phyloP scores from a whole-genome alignment of 2,888 invertebrate species.

The Pilophorus perplexus region DNA sequence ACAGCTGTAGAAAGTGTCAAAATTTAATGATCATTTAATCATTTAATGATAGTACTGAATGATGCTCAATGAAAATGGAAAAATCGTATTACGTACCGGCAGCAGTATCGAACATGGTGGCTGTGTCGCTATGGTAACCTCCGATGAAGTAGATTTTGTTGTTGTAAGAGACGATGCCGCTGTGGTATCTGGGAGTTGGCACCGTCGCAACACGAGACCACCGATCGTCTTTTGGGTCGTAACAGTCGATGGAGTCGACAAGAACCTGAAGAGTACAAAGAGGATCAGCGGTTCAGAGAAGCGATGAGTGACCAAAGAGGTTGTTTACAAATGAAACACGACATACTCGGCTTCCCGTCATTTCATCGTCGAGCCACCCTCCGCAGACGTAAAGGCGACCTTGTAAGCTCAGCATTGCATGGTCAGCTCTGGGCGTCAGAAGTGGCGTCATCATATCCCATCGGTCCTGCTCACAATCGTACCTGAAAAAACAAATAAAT shows the following conservation, averaged over 20 bases:
- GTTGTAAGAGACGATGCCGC: constrained; percentile 63
- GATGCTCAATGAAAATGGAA: no score
- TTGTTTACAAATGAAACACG: background rate
- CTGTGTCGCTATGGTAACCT: constrained; percentile 65
- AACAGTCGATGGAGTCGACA: constrained; percentile 64
- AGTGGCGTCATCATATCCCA: constrained; percentile 60
- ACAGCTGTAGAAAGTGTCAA: constrained; percentile 52
- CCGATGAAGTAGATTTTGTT: constrained; percentile 66
- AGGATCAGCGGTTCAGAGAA: background rate
- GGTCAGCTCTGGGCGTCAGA: constrained; percentile 64
- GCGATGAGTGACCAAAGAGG: background rate
- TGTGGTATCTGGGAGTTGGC: constrained; percentile 66
- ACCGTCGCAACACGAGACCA: constrained; percentile 64
- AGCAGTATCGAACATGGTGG: constrained; percentile 65
- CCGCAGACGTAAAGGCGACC: constrained; percentile 64
- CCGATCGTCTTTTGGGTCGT: constrained; percentile 58
- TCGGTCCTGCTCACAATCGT: constrained; percentile 56
- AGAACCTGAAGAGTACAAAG: constrained; percentile 53
- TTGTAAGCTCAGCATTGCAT: constrained; percentile 61
- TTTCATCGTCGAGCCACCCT: constrained; percentile 62
- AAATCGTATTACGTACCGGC: constrained; percentile 53
- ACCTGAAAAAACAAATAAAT: constrained; percentile 51
- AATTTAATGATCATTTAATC: background rate
- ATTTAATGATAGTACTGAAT: no score
- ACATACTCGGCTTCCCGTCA: constrained; percentile 50